These are phyloP conservation scores for Anolis sagrei DNA, from an alignment of 2,113 vertebrate genomes.

Conservation along the genomic window DNA sequence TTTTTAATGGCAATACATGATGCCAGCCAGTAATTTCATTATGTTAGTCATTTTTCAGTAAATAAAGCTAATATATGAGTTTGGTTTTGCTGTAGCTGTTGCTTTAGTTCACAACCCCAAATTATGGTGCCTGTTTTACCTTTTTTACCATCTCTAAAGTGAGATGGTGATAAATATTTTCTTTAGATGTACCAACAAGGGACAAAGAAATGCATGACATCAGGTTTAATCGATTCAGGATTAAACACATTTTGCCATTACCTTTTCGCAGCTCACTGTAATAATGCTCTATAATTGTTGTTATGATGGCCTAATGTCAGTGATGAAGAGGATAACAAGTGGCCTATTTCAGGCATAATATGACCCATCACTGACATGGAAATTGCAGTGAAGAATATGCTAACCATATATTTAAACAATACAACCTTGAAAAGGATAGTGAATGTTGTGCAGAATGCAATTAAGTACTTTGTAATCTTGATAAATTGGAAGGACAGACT, in stretches of 20 bases:
- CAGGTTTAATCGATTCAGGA: slow-evolving; percentile 1
- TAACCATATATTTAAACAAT: slow-evolving; percentile 23
- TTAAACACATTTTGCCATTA: not conserved
- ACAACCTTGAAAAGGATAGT: slow-evolving; percentile 30
- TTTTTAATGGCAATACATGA: no score
- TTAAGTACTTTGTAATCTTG: slow-evolving; percentile 31
- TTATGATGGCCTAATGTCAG: slow-evolving; percentile 31
- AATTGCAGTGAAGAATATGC: slow-evolving; percentile 24
- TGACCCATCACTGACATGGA: slow-evolving; percentile 30
- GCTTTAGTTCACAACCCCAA: not conserved
- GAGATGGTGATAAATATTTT: slow-evolving; percentile 23
- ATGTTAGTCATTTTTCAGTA: not conserved
- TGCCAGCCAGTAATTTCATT: not conserved
- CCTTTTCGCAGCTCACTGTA: slow-evolving; percentile 5
- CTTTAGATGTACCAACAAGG: slow-evolving; percentile 53
- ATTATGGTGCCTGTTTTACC: not conserved
- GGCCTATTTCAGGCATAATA: slow-evolving; percentile 29
- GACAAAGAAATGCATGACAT: slow-evolving; percentile 32
- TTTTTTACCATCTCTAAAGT: not conserved
- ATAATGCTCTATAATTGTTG: slow-evolving; percentile 33
- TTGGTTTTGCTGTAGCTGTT: not conserved
- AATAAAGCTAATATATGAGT: not conserved
- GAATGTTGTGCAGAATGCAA: not conserved
- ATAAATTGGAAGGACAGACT: slow-evolving; percentile 26
- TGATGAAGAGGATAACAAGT: slow-evolving; percentile 30